Evolutionary conservation across 2,113 vertebrate genomes (phyloP), one percentile per base, ranked within the genome.

Genomic region (Ibidorhyncha struthersii): DNA sequence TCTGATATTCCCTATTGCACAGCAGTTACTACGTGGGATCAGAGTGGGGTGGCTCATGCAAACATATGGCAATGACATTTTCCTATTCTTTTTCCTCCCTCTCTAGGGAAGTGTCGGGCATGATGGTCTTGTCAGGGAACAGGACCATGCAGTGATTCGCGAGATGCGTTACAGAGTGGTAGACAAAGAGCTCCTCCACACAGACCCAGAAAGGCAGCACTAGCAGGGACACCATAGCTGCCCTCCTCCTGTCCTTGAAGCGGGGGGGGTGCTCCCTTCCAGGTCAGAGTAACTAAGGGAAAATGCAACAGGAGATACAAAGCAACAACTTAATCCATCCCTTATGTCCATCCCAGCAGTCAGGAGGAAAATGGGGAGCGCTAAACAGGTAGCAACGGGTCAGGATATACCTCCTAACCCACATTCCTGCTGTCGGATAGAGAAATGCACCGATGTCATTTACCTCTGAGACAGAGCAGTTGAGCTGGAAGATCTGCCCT

Each of bases 401-500:
- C 93, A 71, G 23, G 32, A 29, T 67, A 29, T 32, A 55, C 4
- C 27, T 65, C 43, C 17, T 17, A 52, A 16, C 18, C 16, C 15
- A 16, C 1, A 3, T 45, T 73, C 41, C 52, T 38, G 69, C 29
- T 36, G 36, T 27, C 1, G 3, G 27, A 34, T 3, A 53, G 53
- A 80, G 56, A 70, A 30, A 14, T 4, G 9, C 20, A 22, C 4
- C 7, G 1, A 43, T 27, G 5, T 20, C 70, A 65, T 95, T 97
- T 95, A 99, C 99, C 99, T 99, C 99, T 27, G 98, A 99, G 95
- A 99, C 81, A 2, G 98, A 98, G 95, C 98, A 99, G 98, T 98
- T 99, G 63, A 99, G 98, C 96, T 99, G 99, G 96, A 99, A 99
- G 96, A 99, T 99, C 98, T 99, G 99, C 15, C 99, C 99, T 92